Evolutionary conservation across 2,113 vertebrate species (phyloP), one percentile per base, ranked within the genome.

Genomic region (Potamarius usumacintae): DNA sequence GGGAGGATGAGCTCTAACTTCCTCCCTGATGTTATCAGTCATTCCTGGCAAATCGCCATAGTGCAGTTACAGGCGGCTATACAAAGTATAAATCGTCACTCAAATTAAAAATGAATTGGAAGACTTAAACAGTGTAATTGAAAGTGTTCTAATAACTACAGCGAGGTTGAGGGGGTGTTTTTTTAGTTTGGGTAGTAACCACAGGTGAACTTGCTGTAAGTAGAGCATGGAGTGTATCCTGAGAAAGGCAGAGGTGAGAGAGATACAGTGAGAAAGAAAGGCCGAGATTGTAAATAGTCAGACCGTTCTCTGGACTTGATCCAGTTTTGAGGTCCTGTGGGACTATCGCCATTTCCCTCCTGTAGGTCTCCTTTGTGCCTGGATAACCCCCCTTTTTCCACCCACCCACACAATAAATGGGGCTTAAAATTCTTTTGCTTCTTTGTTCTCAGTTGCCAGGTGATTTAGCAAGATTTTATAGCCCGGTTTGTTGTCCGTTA

Each of bases 381-480:
- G 42, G 0, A 27, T 86, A 52, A 86, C 81, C 58, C 50, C 55
- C 71, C 71, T 25, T n/a, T 71, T 62, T 34, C 87, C 57, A 77
- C 34, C 25, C 84, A 77, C 82, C 57, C 87, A 83, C 85, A 83
- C 48, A 89, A 76, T 86, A 90, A 91, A 92, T 85, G 90, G 80
- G 77, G 88, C 84, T 90, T 92, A 89, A 88, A 67, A 92, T 93
- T 92, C 91, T 89, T 42, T 91, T 87, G 52, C 55, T 55, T 60
- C 69, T 74, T 67, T 81, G 72, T 84, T 48, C 30, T 8, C 15
- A 71, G 89, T 89, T 87, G 87, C 83, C 71, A 85, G 62, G 85
- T 83, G 85, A 82, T 60, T 83, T 48, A 78, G 78, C 60, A 22
- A 74, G 52, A 72, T 89, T 88, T 90, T 82, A 89, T 90, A 85